Base-by-base conservation (phyloP, 2,797 vertebrate species). In the Danio jaintianensis region DNA sequence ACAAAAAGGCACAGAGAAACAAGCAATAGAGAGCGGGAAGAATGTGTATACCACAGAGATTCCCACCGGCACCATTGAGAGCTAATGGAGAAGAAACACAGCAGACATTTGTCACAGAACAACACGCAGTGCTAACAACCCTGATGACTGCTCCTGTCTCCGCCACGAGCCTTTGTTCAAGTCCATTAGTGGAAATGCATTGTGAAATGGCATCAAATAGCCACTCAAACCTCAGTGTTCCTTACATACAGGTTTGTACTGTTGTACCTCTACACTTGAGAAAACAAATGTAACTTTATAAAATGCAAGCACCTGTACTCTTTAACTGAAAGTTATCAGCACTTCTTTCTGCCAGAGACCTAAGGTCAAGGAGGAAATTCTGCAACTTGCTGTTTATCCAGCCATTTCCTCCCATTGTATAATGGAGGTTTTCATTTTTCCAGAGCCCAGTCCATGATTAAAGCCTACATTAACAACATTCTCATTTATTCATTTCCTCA, bases 371-470 rank as follows among this genome's bases (percentile, higher is more conserved):
- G 68, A 80, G 56, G 76, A 85, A 85, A 74, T 56, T n/a, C n/a
- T 18, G 53, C 3, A 11, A 36, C 45, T 16, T 80, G 42, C n/a
- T 10, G 22, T 55, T 67, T 67, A 67, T 68, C 50, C 80, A 83
- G 78, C 5, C 12, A 40, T 80, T 86, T 88, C 85, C 85, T 74
- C 59, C 52, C 71, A 85, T 87, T 87, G 86, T 86, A 58, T 72
- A 68, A 47, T 43, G n/a, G 11, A 61, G 18, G 13, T 61, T 16
- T 50, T 69, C 7, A 22, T 50, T 58, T 71, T 7, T 12, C 45
- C 45, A 47, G 13, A 2, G 36, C 3, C 7, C 11, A 18, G 75
- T 76, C 13, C 0, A 9, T 67, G 6, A 48, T 58, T 47, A 4
- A 47, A 11, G 13, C 70, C 42, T 29, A 56, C 8, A 11, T 59